Evolutionary conservation across 2,113 vertebrate species (phyloP), one percentile per base, ranked within the genome.

Genomic region (Monopterus albus): DNA sequence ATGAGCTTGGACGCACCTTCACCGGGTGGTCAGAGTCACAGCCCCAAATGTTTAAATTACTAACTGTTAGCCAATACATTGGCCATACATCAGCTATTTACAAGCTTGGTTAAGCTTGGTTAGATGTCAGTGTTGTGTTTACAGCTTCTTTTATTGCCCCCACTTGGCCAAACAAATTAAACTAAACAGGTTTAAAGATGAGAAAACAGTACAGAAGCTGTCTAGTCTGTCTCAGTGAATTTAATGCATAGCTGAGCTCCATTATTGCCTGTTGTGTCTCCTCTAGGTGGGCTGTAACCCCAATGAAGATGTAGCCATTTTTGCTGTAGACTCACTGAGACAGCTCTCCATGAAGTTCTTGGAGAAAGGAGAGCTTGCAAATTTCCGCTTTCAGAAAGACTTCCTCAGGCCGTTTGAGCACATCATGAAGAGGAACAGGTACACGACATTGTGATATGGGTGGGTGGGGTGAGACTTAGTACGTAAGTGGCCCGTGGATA

Each of bases 351-450:
- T 99, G 98, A 99, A 99, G 84, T 99, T 98, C 82, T 90, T 99
- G 77, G 98, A 99, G 88, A 99, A 98, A 84, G 97, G 97, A 85
- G 98, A 99, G 79, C 85, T 99, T 71, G 97, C 98, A 70, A 99
- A 99, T 86, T 99, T 99, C 84, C 96, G 98, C 72, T 99, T 98
- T 92, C 98, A 99, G 89, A 99, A 99, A 49, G 98, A 99, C 82
- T 99, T 99, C 82, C 91, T 99, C 39, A 92, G 98, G 76, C 98
- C 98, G 25, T 99, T 99, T 91, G 97, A 98, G 66, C 96, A 98
- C 82, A 99, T 99, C 74, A 95, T 99, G 96, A 98, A 99, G 88
- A 98, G 97, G 88, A 99, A 99, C 91, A 96, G 97, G 97, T 98
- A 87, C 7, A 18, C 1, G 23, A 1, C 17, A 11, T 12, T 62